Percentiles rank a stretch among this genome's conserved stretches.
Evolutionary conservation across 2,888 invertebrate species (phyloP).

Genomic region (Brassicogethes aeneus): DNA sequence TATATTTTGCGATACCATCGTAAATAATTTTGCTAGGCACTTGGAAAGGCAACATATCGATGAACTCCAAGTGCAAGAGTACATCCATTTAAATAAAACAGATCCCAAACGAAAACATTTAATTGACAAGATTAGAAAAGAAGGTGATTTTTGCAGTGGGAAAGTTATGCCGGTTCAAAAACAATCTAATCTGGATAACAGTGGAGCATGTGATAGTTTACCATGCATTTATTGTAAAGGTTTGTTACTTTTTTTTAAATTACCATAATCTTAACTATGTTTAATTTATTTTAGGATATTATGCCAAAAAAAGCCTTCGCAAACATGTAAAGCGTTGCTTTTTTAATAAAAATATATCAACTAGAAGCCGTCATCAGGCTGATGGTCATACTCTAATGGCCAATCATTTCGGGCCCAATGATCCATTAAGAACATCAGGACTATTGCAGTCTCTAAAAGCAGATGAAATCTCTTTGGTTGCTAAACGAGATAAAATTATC

Average conservation of each 20-base stretch:
- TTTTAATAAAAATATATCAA: background rate
- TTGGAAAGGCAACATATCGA: conserved; percentile 9
- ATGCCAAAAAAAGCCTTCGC: conserved; percentile 10
- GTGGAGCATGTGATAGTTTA: too few species aligned
- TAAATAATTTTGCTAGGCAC: conserved; percentile 10
- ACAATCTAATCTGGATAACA: background rate
- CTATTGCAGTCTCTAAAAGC: conserved; percentile 13
- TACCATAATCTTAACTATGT: too few species aligned
- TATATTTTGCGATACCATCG: conserved; percentile 5
- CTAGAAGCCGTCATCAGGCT: background rate
- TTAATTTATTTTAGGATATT: conserved; percentile 10
- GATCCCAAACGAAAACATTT: conserved; percentile 12
- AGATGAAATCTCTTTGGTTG: conserved; percentile 14
- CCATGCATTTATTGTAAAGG: conserved; percentile 3
- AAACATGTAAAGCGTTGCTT: conserved; percentile 13
- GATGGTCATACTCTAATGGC: conserved; percentile 9
- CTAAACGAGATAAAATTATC: conserved; percentile 16
- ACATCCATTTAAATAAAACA: conserved; percentile 5
- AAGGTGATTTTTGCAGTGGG: conserved; percentile 6
- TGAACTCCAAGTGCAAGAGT: conserved; percentile 8
- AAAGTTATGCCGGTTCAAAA: background rate
- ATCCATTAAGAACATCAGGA: conserved; percentile 12
- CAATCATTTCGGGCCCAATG: conserved; percentile 16
- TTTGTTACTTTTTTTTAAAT: too few species aligned
- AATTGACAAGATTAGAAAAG: conserved; percentile 8